These are phyloP conservation scores for Eptatretus burgeri DNA, from an alignment of 2,113 vertebrate genomes.

Conservation along the genomic window DNA sequence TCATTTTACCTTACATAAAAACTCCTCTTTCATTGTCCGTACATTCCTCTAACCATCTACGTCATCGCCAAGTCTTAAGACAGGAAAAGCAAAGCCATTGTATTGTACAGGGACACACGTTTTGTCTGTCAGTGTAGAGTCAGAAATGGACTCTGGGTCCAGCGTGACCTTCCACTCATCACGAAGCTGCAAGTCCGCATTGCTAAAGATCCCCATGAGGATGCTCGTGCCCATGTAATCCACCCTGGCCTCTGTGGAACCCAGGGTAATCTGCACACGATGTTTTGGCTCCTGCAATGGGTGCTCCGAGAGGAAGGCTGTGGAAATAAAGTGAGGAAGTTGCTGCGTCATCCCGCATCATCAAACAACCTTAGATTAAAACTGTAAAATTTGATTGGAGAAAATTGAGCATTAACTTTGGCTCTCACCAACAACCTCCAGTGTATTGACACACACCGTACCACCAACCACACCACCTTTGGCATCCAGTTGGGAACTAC, in stretches of 20 bases:
- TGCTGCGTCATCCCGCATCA: not conserved
- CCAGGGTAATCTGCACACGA: slow-evolving; percentile 94
- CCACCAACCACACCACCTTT: slow-evolving; percentile 93
- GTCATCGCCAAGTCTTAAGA: too few relatives aligned
- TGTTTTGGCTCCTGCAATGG: slow-evolving; percentile 88
- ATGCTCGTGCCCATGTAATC: slow-evolving; percentile 99
- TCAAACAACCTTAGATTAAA: too few relatives aligned
- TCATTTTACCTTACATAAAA: too few relatives aligned
- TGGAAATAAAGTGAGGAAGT: slow-evolving; percentile 9
- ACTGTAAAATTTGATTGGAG: too few relatives aligned
- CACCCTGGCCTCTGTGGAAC: slow-evolving; percentile 85
- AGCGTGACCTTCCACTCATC: slow-evolving; percentile 96
- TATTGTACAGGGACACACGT: slow-evolving; percentile 18
- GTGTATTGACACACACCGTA: slow-evolving; percentile 81
- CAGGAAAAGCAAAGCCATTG: too few relatives aligned
- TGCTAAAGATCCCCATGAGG: slow-evolving; percentile 93
- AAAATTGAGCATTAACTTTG: too few relatives aligned
- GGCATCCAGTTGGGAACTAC: slow-evolving; percentile 77
- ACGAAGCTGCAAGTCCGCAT: slow-evolving; percentile 73
- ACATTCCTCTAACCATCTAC: too few relatives aligned
- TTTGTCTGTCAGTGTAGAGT: slow-evolving; percentile 64
- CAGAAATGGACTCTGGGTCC: slow-evolving; percentile 16
- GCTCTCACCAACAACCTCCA: slow-evolving; percentile 91
- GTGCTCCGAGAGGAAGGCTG: slow-evolving; percentile 91
- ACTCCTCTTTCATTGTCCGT: too few relatives aligned